Conservation (phyloP, 2,888 invertebrate species). For the Caenorhabditis panamensis region DNA sequence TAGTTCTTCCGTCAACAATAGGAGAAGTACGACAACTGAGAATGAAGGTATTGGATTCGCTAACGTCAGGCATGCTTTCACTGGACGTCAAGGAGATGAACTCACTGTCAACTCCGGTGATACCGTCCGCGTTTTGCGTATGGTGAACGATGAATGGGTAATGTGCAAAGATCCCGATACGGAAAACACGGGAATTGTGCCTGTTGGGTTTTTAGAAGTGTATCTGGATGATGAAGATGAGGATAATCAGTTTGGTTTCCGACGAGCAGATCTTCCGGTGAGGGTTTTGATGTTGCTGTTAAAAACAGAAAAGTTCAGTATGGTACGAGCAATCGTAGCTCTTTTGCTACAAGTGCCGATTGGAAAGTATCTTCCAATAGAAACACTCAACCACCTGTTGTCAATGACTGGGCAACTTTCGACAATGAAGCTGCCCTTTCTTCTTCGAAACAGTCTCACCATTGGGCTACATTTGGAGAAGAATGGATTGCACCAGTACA, state of each 20-base stretch:
- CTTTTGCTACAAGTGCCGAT: constrained; percentile 42
- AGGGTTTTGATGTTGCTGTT: neutral
- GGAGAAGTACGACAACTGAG: constrained; percentile 33
- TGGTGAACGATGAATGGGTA: constrained; percentile 76
- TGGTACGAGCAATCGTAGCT: constrained; percentile 23
- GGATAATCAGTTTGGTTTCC: constrained; percentile 36
- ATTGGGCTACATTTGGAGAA: constrained; percentile 69
- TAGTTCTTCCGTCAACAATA: constrained; percentile 8
- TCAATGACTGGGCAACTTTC: constrained; percentile 42
- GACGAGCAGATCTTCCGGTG: constrained; percentile 33
- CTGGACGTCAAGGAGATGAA: constrained; percentile 73
- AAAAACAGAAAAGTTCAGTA: constrained; percentile 26
- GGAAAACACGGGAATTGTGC: constrained; percentile 74
- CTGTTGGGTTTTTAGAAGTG: constrained; percentile 74
- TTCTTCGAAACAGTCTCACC: constrained; percentile 23
- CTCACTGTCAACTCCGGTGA: constrained; percentile 72
- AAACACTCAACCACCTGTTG: neutral
- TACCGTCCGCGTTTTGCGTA: constrained; percentile 71
- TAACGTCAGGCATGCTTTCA: constrained; percentile 74
- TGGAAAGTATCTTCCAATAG: constrained; percentile 30
- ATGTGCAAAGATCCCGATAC: constrained; percentile 74
- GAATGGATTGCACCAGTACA: constrained; percentile 62
- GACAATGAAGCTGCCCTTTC: neutral
- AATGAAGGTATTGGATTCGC: constrained; percentile 71
- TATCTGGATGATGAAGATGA: constrained; percentile 77